Conservation (phyloP, 2,113 vertebrate genomes). For the Pterocles burchelli region DNA sequence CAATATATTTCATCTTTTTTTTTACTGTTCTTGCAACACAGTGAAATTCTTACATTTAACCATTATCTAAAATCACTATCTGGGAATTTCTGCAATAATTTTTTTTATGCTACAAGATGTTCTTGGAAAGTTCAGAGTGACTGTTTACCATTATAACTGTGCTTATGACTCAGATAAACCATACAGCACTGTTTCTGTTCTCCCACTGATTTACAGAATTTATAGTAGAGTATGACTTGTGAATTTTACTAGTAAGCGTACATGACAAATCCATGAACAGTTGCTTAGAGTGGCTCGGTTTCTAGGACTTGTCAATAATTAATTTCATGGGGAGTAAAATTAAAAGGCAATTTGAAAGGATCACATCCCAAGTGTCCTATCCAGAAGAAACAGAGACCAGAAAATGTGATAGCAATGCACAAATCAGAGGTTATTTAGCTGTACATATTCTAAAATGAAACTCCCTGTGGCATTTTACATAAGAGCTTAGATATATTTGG, state of each 20-base stretch:
- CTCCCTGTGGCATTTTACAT: not conserved
- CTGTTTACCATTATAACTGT: slow-evolving; percentile 10
- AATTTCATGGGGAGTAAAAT: slow-evolving; percentile 48
- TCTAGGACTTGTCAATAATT: slow-evolving; percentile 41
- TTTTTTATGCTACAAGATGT: slow-evolving; percentile 29
- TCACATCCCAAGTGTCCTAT: not conserved
- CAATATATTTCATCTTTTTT: slow-evolving; percentile 51
- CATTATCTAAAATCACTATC: slow-evolving; percentile 44
- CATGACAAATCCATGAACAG: not conserved
- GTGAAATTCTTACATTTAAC: slow-evolving; percentile 50
- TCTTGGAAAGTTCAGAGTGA: slow-evolving; percentile 42
- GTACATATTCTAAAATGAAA: not conserved
- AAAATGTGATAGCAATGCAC: slow-evolving; percentile 20
- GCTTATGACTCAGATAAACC: slow-evolving; percentile 33
- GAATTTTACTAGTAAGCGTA: not conserved
- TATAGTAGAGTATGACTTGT: not conserved
- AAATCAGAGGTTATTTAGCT: slow-evolving; percentile 14
- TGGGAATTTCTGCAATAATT: slow-evolving; percentile 41
- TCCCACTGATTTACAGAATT: not conserved
- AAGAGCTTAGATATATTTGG: not conserved
- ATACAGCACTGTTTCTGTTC: not conserved
- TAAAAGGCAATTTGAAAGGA: slow-evolving; percentile 49
- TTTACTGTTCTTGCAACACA: slow-evolving; percentile 47
- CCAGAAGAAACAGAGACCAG: slow-evolving; percentile 8
- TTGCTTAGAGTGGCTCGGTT: not conserved